Evolutionary conservation across 2,113 vertebrate species (phyloP).

Genomic region (Mustelus asterias): DNA sequence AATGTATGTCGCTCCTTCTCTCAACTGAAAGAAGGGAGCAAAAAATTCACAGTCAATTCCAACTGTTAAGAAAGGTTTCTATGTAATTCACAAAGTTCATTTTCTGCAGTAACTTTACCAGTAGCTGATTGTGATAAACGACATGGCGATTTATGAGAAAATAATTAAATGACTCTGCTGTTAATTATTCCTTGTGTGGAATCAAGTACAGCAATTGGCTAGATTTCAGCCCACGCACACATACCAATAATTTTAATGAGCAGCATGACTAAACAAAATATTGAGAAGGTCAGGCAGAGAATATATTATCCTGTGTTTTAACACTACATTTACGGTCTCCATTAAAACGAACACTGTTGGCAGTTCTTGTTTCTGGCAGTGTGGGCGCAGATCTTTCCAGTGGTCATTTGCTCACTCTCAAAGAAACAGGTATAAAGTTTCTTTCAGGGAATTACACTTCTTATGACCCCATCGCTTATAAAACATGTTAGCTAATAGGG

Average conservation of each 20-base stretch:
- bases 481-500: slow-evolving; percentile 90
- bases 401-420: slow-evolving; percentile 62
- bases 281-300: slow-evolving; percentile 5
- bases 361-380: slow-evolving; percentile 51
- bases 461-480: slow-evolving; percentile 81
- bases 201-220: not conserved
- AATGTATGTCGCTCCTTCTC: not conserved
- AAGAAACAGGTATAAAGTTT: slow-evolving; percentile 80
- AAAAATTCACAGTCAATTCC: not conserved
- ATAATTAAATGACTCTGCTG: not conserved
- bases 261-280: slow-evolving; percentile 14
- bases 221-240: not conserved
- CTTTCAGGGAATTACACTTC: slow-evolving; percentile 80
- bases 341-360: slow-evolving; percentile 44
- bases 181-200: not conserved
- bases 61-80: not conserved
- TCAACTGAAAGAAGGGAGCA: not conserved
- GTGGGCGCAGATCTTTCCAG: slow-evolving; percentile 41
- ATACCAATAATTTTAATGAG: not conserved
- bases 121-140: not conserved
- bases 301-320: not conserved
- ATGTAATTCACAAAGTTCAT: not conserved
- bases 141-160: not conserved
- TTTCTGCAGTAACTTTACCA: not conserved
- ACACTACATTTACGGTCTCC: not conserved